A percentile compares a stretch with the other conserved stretches of the same genome.
phyloP scores from a whole-genome alignment of 2,888 invertebrate species.

The Sinodicranocentrus sp. region DNA sequence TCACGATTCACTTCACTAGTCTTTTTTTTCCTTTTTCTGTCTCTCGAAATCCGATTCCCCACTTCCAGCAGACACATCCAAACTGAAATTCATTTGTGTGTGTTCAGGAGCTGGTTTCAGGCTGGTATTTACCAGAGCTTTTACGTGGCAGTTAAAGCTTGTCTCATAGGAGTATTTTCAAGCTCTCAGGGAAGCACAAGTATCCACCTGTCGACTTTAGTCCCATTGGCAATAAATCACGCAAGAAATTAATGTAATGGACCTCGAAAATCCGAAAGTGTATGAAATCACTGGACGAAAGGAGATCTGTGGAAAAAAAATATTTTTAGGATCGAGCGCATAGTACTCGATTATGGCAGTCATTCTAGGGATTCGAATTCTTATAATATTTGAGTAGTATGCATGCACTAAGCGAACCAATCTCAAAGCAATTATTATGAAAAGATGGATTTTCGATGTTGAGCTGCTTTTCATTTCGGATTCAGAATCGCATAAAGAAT shows the following conservation, averaged over 20 bases:
- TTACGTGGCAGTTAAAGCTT: background rate
- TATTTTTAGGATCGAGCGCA: background rate
- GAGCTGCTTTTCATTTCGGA: background rate
- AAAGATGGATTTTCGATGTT: background rate
- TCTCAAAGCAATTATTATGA: constrained; percentile 5
- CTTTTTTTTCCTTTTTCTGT: constrained; percentile 4
- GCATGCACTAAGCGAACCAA: constrained; percentile 1
- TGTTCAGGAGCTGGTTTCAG: background rate
- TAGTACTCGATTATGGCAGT: background rate
- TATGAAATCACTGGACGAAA: constrained; percentile 3
- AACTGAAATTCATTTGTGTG: constrained; percentile 18
- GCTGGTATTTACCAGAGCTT: constrained; percentile 3
- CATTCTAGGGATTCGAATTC: too few relatives aligned
- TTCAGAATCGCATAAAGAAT: too few relatives aligned
- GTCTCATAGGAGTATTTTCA: constrained; percentile 11
- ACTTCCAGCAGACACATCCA: constrained; percentile 12
- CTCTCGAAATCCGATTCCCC: constrained; percentile 33
- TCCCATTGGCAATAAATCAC: constrained; percentile 64
- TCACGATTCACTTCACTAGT: background rate
- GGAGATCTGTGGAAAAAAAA: background rate
- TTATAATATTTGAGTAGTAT: too few relatives aligned
- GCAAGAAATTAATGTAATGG: constrained; percentile 67
- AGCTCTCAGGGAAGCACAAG: background rate
- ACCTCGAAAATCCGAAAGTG: constrained; percentile 45
- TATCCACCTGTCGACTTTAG: constrained; percentile 62